These are phyloP conservation scores for Calliphora vicina DNA, from an alignment of 1,140 invertebrate species.

Conservation along the genomic window DNA sequence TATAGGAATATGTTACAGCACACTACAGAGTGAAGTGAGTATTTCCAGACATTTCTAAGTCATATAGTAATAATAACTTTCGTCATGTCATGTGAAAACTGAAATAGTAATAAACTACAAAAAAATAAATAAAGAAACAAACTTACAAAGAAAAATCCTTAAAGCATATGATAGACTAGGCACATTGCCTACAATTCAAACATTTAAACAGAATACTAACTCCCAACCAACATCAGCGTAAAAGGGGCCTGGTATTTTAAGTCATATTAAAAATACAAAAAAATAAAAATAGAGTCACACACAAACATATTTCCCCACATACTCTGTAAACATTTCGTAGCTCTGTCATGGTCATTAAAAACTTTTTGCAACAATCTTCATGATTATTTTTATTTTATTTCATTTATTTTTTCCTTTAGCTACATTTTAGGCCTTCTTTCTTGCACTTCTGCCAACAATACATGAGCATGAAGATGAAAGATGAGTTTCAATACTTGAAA, in stretches of 20 bases:
- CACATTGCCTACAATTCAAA: too few species aligned
- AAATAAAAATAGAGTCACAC: too few species aligned
- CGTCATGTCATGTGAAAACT: constrained; percentile 5
- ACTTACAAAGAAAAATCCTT: neutral
- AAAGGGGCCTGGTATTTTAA: neutral
- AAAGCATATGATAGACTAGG: neutral
- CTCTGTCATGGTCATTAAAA: constrained; percentile 12
- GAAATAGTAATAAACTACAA: neutral
- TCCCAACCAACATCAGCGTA: neutral
- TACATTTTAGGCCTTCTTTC: neutral
- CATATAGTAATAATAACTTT: constrained; percentile 9
- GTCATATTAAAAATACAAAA: too few species aligned
- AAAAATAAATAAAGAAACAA: neutral
- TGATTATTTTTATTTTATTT: neutral
- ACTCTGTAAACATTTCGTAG: neutral
- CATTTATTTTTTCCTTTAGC: neutral
- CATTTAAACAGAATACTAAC: too few species aligned
- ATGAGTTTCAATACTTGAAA: constrained; percentile 9
- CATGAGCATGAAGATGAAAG: neutral
- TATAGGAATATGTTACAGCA: too few species aligned
- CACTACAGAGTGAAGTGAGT: too few species aligned
- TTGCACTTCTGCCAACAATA: neutral
- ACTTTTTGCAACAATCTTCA: neutral
- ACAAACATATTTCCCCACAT: too few species aligned
- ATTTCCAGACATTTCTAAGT: neutral